Percentiles rank a stretch among this genome's conserved stretches.
phyloP scores from a whole-genome alignment of 2,888 invertebrate species.

The Synergus japonicus region DNA sequence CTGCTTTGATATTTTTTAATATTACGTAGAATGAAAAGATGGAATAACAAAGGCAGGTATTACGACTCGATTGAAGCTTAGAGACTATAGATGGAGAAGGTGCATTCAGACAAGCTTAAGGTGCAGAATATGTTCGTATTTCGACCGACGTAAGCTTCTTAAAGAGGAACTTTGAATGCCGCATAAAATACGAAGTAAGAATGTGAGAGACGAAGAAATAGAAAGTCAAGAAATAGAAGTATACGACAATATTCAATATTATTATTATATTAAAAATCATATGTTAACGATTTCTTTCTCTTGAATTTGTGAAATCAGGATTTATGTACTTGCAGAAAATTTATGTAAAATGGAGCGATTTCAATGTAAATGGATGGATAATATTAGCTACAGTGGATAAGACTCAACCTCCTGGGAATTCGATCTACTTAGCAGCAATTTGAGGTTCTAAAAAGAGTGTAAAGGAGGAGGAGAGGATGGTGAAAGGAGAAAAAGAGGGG shows the following conservation, averaged over 20 bases:
- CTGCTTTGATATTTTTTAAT: constrained; percentile 11
- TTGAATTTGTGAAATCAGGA: neutral
- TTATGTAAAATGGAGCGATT: neutral
- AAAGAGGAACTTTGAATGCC: constrained; percentile 30
- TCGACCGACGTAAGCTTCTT: constrained; percentile 37
- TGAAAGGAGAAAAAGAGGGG: constrained; percentile 17
- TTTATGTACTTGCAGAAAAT: neutral
- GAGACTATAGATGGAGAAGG: constrained; percentile 21
- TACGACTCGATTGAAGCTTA: constrained; percentile 39
- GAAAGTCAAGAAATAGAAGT: neutral
- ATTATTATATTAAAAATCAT: neutral
- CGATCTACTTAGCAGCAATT: constrained; percentile 32
- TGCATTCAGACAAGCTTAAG: constrained; percentile 37
- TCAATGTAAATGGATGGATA: constrained; percentile 7
- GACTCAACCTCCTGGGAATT: constrained; percentile 19
- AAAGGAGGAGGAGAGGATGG: neutral
- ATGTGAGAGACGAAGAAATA: neutral
- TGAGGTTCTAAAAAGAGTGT: constrained; percentile 15
- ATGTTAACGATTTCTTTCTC: too few relatives aligned
- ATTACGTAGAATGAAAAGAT: constrained; percentile 31
- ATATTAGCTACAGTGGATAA: constrained; percentile 11
- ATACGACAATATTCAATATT: neutral
- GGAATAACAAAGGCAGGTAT: constrained; percentile 31
- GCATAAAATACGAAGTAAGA: constrained; percentile 37
- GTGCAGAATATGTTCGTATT: constrained; percentile 38